Conservation (phyloP, 2,113 vertebrate genomes). For the Acanthisitta chloris region DNA sequence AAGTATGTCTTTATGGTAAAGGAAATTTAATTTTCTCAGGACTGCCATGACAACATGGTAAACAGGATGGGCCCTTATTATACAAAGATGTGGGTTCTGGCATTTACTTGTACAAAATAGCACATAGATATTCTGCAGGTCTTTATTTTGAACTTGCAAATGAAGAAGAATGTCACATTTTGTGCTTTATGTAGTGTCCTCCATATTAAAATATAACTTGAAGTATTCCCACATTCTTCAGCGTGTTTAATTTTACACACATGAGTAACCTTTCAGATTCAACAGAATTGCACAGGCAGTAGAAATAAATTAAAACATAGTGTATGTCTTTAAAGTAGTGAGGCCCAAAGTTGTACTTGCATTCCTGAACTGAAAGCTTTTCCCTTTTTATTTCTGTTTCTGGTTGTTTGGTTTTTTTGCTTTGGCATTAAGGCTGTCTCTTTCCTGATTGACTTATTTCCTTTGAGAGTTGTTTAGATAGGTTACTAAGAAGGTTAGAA, state of each 20-base stretch:
- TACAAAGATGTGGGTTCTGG: background rate
- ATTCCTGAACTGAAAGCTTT: background rate
- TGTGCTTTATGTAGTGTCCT: background rate
- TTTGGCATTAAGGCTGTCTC: background rate
- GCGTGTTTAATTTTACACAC: background rate
- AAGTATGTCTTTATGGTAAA: background rate
- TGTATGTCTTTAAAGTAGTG: background rate
- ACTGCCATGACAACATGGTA: background rate
- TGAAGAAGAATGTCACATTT: background rate
- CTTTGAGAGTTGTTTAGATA: slow-evolving; percentile 26
- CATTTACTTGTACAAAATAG: background rate
- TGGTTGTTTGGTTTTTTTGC: background rate
- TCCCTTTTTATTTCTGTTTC: background rate
- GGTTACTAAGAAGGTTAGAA: slow-evolving; percentile 9
- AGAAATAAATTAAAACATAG: background rate
- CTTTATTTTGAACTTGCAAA: background rate
- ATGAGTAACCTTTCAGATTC: background rate
- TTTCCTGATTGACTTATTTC: slow-evolving; percentile 15
- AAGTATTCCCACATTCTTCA: background rate
- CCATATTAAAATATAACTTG: background rate
- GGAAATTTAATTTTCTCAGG: background rate
- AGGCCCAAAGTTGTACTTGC: background rate
- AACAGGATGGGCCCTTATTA: background rate
- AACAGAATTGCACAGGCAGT: background rate
- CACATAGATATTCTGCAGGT: background rate